Base-by-base conservation (phyloP, 2,113 vertebrate species). In the Atlantisia rogersi region DNA sequence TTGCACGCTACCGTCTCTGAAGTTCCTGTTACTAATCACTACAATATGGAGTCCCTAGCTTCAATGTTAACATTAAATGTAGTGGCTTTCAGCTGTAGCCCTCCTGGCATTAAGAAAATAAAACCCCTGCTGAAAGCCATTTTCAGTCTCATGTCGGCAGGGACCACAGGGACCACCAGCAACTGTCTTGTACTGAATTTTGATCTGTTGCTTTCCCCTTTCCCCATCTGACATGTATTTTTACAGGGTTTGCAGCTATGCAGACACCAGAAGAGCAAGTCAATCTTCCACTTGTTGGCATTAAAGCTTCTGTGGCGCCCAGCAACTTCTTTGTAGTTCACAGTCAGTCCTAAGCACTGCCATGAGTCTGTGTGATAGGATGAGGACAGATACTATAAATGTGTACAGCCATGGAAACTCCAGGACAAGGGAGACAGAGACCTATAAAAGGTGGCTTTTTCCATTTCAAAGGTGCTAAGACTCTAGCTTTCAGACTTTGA, bases 1-100 rank as follows among this genome's bases (percentile, higher is more conserved):
- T 94, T 96, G 85, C 94, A 95, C 7, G 60, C 90, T 87, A 95
- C 87, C 6, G 15, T 69, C 91, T 70, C 88, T 88, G 90, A 91
- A 96, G 92, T 96, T 95, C 88, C 85, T 94, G 94, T 60, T 93
- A 29, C 85, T 95, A 96, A 95, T 96, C 83, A 92, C 75, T 93
- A 86, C 95, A 97, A 71, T 90, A 94, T 93, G 93, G 70, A 93
- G 53, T 48, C 77, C 88, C 42, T 81, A 93, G 86, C 80, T 68
- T 93, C 68, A 95, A 52, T 86, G 88, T 94, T 93, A 95, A 88
- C 90, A 86, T 94, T 94, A 90, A 96, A 78, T 83, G 39, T 40
- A 80, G 90, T 52, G 73, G 88, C 86, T 96, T 95, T 94, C 76
- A 93, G 88, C 82, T 93, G 80, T 60, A 93, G 56, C 48, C 64